Percentiles rank a stretch among this genome's conserved stretches.
phyloP scores from a whole-genome alignment of 2,113 vertebrate genomes.

The Ascaphus truei region DNA sequence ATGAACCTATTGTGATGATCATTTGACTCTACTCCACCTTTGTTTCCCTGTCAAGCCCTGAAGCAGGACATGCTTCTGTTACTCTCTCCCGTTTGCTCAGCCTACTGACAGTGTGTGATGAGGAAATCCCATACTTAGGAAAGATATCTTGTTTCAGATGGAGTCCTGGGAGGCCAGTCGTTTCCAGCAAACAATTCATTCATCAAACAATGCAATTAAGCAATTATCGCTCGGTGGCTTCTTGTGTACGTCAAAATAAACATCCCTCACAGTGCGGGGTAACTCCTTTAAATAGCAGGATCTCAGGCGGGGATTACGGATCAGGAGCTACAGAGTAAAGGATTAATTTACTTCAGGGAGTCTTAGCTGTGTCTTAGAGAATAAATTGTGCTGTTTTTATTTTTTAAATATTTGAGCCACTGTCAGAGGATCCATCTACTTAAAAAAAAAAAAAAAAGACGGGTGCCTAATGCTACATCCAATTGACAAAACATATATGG shows the following conservation, averaged over 20 bases:
- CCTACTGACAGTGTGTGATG: no score
- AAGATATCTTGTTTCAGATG: constrained; percentile 46
- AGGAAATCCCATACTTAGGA: no score
- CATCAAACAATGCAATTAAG: constrained; percentile 66
- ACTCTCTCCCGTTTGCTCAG: no score
- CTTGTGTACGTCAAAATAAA: constrained; percentile 59
- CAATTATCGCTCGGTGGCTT: constrained; percentile 55
- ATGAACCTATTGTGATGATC: no score
- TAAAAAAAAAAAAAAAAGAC: no score
- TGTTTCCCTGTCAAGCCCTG: no score
- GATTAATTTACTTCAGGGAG: constrained; percentile 3
- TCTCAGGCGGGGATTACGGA: constrained; percentile 55
- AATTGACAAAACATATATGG: no score
- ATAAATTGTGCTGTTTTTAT: background rate
- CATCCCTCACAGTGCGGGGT: constrained; percentile 59
- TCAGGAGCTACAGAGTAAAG: background rate
- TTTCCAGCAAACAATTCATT: constrained; percentile 74
- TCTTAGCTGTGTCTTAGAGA: background rate
- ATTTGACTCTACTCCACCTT: no score
- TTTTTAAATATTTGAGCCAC: background rate
- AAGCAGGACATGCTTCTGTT: no score
- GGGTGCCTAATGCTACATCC: no score
- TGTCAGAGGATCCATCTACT: no score
- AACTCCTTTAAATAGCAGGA: constrained; percentile 47
- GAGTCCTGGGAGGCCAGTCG: constrained; percentile 43